These are phyloP conservation scores for Sericinus montela DNA, from an alignment of 2,888 invertebrate genomes.

Conservation along the genomic window DNA sequence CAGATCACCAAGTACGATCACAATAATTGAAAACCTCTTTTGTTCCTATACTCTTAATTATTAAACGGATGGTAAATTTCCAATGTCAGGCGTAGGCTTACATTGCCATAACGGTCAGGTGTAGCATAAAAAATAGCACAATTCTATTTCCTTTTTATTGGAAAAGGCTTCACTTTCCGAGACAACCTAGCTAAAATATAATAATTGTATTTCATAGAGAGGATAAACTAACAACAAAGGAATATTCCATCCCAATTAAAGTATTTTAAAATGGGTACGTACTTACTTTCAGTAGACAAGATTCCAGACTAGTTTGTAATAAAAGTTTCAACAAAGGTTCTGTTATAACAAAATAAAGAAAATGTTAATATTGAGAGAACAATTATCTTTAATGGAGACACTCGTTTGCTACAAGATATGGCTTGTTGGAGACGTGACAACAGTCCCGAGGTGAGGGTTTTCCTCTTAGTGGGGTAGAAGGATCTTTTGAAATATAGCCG, in stretches of 20 bases:
- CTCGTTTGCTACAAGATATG: slow-evolving; percentile 28
- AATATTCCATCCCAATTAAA: not conserved
- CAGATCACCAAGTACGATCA: too few species aligned
- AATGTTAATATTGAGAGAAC: slow-evolving; percentile 24
- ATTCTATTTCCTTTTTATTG: too few species aligned
- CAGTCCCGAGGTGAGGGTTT: slow-evolving; percentile 32
- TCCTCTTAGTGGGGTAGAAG: slow-evolving; percentile 30
- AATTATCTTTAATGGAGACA: slow-evolving; percentile 31
- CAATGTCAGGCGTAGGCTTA: too few species aligned
- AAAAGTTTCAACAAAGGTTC: not conserved
- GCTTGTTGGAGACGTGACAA: slow-evolving; percentile 33
- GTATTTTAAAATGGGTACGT: not conserved
- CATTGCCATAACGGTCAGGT: too few species aligned
- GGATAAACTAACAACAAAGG: too few species aligned
- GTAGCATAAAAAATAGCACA: too few species aligned
- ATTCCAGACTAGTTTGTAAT: not conserved
- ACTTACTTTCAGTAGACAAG: not conserved
- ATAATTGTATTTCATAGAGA: too few species aligned
- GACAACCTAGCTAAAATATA: too few species aligned
- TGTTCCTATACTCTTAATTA: too few species aligned
- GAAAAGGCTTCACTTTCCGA: too few species aligned
- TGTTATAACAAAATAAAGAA: not conserved
- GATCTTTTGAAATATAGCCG: slow-evolving; percentile 46
- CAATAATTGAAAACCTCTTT: too few species aligned
- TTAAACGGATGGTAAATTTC: too few species aligned